Base-by-base conservation (phyloP, 1,140 invertebrate species). In the Zaprionus kolodkinae region DNA sequence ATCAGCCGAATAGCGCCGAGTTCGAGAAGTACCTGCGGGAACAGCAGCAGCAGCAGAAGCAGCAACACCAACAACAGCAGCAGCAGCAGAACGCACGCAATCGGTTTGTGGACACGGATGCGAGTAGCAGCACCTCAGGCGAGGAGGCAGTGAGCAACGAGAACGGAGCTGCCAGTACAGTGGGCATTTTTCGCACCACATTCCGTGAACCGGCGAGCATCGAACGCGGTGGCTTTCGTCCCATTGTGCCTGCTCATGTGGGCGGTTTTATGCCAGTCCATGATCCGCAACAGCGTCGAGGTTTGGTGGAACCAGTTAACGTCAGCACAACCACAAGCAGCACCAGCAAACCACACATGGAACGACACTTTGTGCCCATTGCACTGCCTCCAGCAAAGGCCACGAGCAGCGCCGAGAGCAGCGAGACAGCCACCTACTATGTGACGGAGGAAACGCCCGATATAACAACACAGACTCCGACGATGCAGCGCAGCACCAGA, bases 221-320 rank as follows among this genome's bases (percentile, higher is more conserved):
- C 63, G 95, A 96, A 92, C 94, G 94, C 13, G 95, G 95, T 62
- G 96, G 96, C 13, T 97, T 97, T 83, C 92, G 95, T 10, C 96
- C 96, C 15, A 93, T 97, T 62, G 91, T 95, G 33, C 96, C 96
- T 9, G 94, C 94, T 33, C 94, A 94, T 45, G 93, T 94, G 68
- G 95, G 95, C 12, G 96, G 96, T 13, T 97, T 97, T 76, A 95
- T 93, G 95, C 95, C 91, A 1, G 86, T 92, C 1, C 87, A 79
- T 54, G 84, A 92, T 91, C 91, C 91, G 1, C 78, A 88, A 17
- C 84, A 87, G 48, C 79, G 84, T 9, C 78, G 87, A 2, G 91
- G 91, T 0, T 35, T 81, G 1, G 78, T 91, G 5, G 90, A 91
- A 62, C 67, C 74, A 0, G 81, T 92, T 3, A 84, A 91, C 48